Base-by-base conservation (phyloP, 2,797 vertebrate genomes). In the Tauraco hartlaubi region DNA sequence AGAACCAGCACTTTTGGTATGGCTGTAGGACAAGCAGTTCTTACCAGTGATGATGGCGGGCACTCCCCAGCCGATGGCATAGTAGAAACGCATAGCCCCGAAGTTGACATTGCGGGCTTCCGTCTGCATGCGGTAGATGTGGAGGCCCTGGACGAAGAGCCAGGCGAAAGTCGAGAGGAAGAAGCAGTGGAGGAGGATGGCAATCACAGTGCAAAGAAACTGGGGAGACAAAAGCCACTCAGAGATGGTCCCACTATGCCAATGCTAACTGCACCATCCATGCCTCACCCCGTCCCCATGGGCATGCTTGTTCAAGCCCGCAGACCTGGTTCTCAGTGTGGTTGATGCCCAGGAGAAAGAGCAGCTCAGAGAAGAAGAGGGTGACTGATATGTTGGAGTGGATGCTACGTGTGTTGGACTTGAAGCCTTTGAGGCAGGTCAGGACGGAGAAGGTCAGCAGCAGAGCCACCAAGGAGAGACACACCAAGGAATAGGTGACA, bases 51-150 rank as follows among this genome's bases (percentile, higher is more conserved):
- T 99, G 91, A 99, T 99, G 49, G 99, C 99, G 0, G 99, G 99
- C 41, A 99, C 99, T 0, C 99, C 99, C 99, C 99, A 99, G 96
- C 99, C 99, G 11, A 99, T 99, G 96, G 99, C 99, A 1, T 99
- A 99, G 97, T 99, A 99, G 98, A 99, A 99, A 88, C 99, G 99
- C 99, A 99, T 99, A 91, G 99, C 99, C 5, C 99, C 99, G 0
- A 98, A 99, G 98, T 99, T 99, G 97, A 99, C 98, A 12, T 99
- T 99, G 79, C 99, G 98, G 8, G 98, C 99, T 97, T 99, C 99
- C 0, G 99, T 99, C 98, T 99, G 99, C 99, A 99, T 99, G 79
- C 99, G 99, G 98, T 99, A 99, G 97, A 99, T 99, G 92, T 99
- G 99, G 77, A 99, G 99, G 33, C 99, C 99, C 95, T 99, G 99